Evolutionary conservation across 2,888 invertebrate species (phyloP).

Genomic region (Spisula solida): DNA sequence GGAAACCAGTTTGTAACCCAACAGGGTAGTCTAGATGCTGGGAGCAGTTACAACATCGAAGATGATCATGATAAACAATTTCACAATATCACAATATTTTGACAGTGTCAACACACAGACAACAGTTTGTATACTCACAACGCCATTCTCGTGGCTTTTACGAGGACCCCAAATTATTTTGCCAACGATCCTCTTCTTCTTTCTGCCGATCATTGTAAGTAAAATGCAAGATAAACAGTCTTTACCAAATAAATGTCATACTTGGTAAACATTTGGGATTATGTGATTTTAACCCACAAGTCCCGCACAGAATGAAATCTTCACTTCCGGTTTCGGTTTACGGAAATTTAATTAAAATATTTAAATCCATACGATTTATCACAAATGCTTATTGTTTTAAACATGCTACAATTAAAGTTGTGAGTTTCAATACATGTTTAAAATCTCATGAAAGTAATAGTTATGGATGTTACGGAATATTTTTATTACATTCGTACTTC

Average conservation of each 20-base stretch:
- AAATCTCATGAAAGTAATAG: neutral
- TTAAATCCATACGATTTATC: too few species aligned
- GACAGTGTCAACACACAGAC: neutral
- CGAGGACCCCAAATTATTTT: constrained; percentile 77
- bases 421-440: neutral
- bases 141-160: constrained; percentile 76
- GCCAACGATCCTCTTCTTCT: constrained; percentile 74
- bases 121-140: constrained; percentile 55
- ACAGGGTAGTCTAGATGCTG: neutral
- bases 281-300: constrained; percentile 30
- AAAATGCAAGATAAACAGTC: neutral
- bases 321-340: constrained; percentile 52
- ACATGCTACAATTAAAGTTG: too few species aligned
- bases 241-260: constrained; percentile 29
- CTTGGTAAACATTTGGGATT: constrained; percentile 49
- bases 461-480: neutral
- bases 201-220: constrained; percentile 58
- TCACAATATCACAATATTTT: neutral
- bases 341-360: neutral
- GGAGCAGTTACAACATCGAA: neutral
- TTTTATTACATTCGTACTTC: neutral
- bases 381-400: too few species aligned
- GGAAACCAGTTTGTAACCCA: too few species aligned
- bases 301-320: constrained; percentile 32
- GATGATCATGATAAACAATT: neutral